Evolutionary conservation across 2,888 invertebrate genomes (phyloP).

Genomic region (Hydrotaea diabolus): DNA sequence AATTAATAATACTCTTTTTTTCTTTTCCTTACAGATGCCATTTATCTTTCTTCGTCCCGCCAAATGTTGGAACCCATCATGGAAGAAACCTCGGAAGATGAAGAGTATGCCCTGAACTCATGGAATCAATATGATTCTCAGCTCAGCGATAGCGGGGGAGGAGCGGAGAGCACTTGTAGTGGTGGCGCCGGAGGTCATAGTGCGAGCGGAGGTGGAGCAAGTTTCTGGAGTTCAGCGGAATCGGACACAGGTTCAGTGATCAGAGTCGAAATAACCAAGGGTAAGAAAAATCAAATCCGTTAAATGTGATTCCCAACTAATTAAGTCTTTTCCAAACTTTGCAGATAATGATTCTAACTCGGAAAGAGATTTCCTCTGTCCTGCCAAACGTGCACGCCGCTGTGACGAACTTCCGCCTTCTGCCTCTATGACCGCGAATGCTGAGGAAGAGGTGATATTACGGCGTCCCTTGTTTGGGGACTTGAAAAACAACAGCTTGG

Average conservation of each 20-base stretch:
- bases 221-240: slow-evolving; percentile 83
- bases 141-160: slow-evolving; percentile 54
- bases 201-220: slow-evolving; percentile 61
- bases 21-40: slow-evolving; percentile 74
- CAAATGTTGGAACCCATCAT: slow-evolving; percentile 89
- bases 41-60: slow-evolving; percentile 78
- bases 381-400: slow-evolving; percentile 87
- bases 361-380: slow-evolving; percentile 88
- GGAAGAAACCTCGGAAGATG: slow-evolving; percentile 93
- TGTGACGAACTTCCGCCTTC: slow-evolving; percentile 79
- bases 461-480: slow-evolving; percentile 69
- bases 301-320: slow-evolving; percentile 40
- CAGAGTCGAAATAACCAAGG: slow-evolving; percentile 83
- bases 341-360: slow-evolving; percentile 82
- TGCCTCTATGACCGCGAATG: not conserved
- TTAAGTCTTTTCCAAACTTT: slow-evolving; percentile 23
- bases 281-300: slow-evolving; percentile 65
- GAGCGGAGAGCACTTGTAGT: slow-evolving; percentile 26
- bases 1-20: not conserved
- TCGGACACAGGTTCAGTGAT: slow-evolving; percentile 92
- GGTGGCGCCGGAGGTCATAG: slow-evolving; percentile 13
- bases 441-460: slow-evolving; percentile 52
- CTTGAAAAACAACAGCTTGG: slow-evolving; percentile 74
- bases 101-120: slow-evolving; percentile 77
- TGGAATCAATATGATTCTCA: slow-evolving; percentile 77